Evolutionary conservation across 2,797 vertebrate genomes (phyloP).

Genomic region (Eulemur rubriventer): DNA sequence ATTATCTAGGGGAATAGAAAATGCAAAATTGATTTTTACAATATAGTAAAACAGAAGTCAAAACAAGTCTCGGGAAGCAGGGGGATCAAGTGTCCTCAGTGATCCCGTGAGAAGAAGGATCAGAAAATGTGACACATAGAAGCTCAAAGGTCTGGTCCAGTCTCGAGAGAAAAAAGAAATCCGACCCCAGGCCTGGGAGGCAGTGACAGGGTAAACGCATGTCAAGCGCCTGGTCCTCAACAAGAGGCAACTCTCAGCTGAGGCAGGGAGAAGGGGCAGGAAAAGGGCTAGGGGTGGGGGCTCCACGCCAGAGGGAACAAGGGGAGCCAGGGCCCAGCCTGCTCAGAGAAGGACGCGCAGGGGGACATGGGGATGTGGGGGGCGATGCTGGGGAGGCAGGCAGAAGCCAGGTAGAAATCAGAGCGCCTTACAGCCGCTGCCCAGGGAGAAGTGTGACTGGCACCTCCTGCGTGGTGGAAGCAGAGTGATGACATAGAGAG

Average conservation of each 20-base stretch:
- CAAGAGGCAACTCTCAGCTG: not conserved
- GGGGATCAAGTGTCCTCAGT: not conserved
- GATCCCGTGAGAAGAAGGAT: not conserved
- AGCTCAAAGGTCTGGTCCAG: not conserved
- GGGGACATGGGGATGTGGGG: not conserved
- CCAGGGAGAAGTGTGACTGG: not conserved
- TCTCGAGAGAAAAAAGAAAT: not conserved
- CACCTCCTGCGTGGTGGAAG: not conserved
- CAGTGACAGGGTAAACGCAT: not conserved
- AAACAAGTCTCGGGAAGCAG: not conserved
- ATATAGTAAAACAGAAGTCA: not conserved
- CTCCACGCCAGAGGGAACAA: not conserved
- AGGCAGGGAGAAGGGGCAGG: not conserved
- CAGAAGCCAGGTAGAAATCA: not conserved
- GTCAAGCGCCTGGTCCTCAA: not conserved
- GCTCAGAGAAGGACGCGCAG: too few relatives aligned
- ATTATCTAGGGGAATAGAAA: not conserved
- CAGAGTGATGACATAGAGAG: not conserved
- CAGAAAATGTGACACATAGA: not conserved
- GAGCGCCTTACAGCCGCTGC: not conserved
- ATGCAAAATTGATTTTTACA: not conserved
- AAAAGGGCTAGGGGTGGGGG: not conserved
- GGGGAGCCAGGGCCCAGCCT: not conserved
- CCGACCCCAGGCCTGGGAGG: not conserved
- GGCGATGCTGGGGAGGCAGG: accelerated